A percentile compares a stretch with the other conserved stretches of the same genome.
Conservation (phyloP, 35 echinoderm and acorn worm species). For the Chiridota heheva region DNA sequence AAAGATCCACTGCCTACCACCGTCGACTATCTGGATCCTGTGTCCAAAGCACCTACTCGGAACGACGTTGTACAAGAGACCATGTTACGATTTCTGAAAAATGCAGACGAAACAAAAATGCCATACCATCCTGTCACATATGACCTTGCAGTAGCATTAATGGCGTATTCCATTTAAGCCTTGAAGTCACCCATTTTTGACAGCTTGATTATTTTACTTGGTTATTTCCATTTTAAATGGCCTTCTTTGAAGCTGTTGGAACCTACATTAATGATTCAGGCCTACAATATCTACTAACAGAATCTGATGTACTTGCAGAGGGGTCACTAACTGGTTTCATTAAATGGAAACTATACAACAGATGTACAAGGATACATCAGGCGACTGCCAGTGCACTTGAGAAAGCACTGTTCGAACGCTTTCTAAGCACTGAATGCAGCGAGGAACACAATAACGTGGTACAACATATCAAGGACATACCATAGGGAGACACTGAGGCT, state of each 20-base stretch:
- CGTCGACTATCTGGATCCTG: not conserved
- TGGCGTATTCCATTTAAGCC: too few relatives aligned
- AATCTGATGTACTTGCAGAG: conserved; percentile 58
- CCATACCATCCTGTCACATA: conserved; percentile 9
- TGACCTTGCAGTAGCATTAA: not conserved
- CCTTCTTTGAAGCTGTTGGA: conserved; percentile 73
- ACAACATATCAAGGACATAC: not conserved
- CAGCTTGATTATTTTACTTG: conserved; percentile 42
- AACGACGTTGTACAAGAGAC: too few relatives aligned
- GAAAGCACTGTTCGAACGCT: conserved; percentile 50
- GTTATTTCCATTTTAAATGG: conserved; percentile 57
- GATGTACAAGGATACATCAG: conserved; percentile 72
- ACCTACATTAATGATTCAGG: conserved; percentile 77
- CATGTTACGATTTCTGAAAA: too few relatives aligned
- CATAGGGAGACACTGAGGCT: not conserved
- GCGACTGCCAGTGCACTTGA: conserved; percentile 58
- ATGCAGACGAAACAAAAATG: conserved; percentile 5
- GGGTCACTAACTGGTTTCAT: conserved; percentile 76
- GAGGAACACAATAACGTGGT: conserved; percentile 27
- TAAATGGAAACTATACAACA: conserved; percentile 66
- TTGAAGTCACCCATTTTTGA: too few relatives aligned
- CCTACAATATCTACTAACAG: conserved; percentile 57
- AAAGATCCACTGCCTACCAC: too few relatives aligned
- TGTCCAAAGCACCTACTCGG: too few relatives aligned
- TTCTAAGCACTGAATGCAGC: conserved; percentile 18